A percentile compares a stretch with the other conserved stretches of the same genome.
Conservation (phyloP, 1,140 invertebrate genomes). For the Pseudobourletiella spinata region DNA sequence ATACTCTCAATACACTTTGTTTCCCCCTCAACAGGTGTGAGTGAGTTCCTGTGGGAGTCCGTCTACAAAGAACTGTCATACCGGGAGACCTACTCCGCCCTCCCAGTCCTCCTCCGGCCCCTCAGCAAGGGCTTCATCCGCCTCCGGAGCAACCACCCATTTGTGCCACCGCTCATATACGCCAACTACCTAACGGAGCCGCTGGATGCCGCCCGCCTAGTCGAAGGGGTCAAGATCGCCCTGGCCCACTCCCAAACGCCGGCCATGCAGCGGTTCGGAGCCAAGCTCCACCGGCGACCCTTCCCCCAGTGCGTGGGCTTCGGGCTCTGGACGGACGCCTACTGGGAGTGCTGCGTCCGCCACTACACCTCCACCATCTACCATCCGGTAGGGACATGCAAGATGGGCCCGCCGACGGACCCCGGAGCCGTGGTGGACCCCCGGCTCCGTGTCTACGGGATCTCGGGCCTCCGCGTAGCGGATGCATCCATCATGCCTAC, state of each 20-base stretch:
- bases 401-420: conserved; percentile 63
- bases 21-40: no score
- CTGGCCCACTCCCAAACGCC: conserved; percentile 65
- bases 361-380: conserved; percentile 82
- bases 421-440: conserved; percentile 39
- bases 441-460: conserved; percentile 54
- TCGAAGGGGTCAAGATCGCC: conserved; percentile 72
- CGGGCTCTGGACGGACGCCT: conserved; percentile 64
- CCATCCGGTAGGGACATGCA: conserved; percentile 55
- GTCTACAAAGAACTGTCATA: conserved; percentile 70
- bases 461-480: conserved; percentile 66
- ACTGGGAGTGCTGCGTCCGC: conserved; percentile 67
- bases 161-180: conserved; percentile 72
- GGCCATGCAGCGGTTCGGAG: conserved; percentile 69
- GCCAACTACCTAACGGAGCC: conserved; percentile 81
- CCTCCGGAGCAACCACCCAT: conserved; percentile 67
- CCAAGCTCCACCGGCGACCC: conserved; percentile 58
- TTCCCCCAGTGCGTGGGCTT: conserved; percentile 71
- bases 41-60: conserved; percentile 70
- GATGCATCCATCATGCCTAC: conserved; percentile 85
- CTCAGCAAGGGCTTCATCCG: conserved; percentile 70
- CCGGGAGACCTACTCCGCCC: conserved; percentile 71
- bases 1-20: no score
- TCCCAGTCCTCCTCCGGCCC: conserved; percentile 68
- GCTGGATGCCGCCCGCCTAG: conserved; percentile 62